Conservation (phyloP, 2,113 vertebrate species). For the Strigops habroptila region DNA sequence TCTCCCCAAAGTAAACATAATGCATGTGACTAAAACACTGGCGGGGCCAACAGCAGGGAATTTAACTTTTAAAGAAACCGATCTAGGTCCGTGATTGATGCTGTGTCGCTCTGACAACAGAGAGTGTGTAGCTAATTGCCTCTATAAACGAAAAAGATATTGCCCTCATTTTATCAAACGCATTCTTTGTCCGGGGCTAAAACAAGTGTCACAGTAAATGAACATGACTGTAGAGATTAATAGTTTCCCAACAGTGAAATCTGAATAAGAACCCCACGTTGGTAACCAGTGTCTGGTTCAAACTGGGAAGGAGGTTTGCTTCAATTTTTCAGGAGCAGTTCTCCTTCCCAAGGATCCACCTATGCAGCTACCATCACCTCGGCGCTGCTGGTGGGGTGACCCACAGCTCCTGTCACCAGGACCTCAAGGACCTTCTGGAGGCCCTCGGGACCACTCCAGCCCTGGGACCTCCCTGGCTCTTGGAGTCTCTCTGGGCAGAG, state of each 20-base stretch:
- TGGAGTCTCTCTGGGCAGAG: neutral
- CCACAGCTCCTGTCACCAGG: neutral
- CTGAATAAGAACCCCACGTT: neutral
- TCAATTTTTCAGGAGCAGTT: neutral
- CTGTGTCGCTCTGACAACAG: slow-evolving; percentile 54
- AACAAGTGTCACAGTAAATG: slow-evolving; percentile 60
- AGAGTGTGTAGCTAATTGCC: slow-evolving; percentile 61
- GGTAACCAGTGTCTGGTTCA: neutral
- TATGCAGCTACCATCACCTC: rapidly evolving
- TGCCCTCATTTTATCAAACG: slow-evolving; percentile 61
- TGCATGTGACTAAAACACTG: slow-evolving; percentile 24
- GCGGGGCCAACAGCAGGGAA: slow-evolving; percentile 49
- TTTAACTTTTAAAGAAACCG: slow-evolving; percentile 56
- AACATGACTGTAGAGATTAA: slow-evolving; percentile 49
- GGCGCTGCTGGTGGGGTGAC: neutral
- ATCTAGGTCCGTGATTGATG: slow-evolving; percentile 44
- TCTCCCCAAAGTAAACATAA: slow-evolving; percentile 41
- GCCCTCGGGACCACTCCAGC: neutral
- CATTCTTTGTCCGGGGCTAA: slow-evolving; percentile 45
- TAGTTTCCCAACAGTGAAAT: slow-evolving; percentile 47
- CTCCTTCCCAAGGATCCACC: neutral
- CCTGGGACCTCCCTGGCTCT: neutral
- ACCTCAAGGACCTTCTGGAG: neutral
- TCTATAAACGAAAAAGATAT: slow-evolving; percentile 63
- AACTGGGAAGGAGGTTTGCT: neutral